A percentile compares a stretch with the other conserved stretches of the same genome.
Evolutionary conservation across 2,113 vertebrate species (phyloP).

Genomic region (Steatornis caripensis): DNA sequence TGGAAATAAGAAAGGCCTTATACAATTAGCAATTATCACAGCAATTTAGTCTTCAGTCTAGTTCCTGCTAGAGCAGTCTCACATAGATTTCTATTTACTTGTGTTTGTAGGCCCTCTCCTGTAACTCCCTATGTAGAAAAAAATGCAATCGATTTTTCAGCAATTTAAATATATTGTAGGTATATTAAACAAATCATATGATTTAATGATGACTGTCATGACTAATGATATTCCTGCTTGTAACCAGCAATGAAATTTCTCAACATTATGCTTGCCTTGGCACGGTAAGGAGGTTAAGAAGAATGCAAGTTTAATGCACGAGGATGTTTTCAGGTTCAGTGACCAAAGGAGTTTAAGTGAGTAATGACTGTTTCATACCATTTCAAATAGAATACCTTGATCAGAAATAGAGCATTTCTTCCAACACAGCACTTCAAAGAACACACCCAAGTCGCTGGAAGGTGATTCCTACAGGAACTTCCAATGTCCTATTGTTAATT

Average conservation of each 20-base stretch:
- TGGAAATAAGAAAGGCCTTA: not conserved
- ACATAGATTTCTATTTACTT: not conserved
- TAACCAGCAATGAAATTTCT: not conserved
- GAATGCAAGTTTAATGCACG: not conserved
- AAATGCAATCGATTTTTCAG: not conserved
- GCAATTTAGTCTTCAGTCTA: not conserved
- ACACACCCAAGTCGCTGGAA: not conserved
- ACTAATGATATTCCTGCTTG: not conserved
- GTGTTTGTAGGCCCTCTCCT: not conserved
- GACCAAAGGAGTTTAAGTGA: not conserved
- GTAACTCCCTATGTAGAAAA: not conserved
- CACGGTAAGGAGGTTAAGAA: not conserved
- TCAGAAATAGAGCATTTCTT: not conserved
- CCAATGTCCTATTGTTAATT: not conserved
- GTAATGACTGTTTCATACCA: not conserved
- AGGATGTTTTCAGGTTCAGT: not conserved
- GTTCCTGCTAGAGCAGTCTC: not conserved
- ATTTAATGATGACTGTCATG: not conserved
- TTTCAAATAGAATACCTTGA: not conserved
- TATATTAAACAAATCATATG: not conserved
- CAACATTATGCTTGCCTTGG: not conserved
- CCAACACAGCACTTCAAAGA: not conserved
- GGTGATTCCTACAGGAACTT: not conserved
- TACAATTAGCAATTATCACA: not conserved
- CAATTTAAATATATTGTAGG: not conserved